Conservation (phyloP, 2,113 vertebrate species). For the Seriola rivoliana region DNA sequence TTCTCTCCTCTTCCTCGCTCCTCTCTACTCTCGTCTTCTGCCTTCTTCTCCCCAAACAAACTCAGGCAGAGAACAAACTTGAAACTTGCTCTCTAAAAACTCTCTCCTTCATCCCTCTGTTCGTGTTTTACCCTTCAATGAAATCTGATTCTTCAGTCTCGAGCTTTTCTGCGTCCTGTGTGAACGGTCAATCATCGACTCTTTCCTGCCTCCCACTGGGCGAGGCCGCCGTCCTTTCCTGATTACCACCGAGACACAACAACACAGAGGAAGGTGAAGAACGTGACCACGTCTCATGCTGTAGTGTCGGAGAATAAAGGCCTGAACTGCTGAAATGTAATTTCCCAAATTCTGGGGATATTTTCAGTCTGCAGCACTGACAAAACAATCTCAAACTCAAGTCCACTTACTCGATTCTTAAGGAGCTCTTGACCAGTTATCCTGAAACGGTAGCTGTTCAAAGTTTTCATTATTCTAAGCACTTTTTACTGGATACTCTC, state of each 20-base stretch:
- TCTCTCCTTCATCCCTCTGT: background rate
- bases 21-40: background rate
- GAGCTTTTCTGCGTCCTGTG: background rate
- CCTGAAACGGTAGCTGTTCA: no score
- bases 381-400: no score
- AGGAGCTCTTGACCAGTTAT: no score
- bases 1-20: background rate
- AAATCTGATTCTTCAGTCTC: background rate
- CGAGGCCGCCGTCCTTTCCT: conserved; percentile 52
- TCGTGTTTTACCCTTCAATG: background rate
- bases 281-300: background rate
- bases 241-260: conserved; percentile 45
- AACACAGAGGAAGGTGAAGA: conserved; percentile 24
- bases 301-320: background rate
- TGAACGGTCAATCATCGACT: conserved; percentile 22
- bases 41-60: background rate
- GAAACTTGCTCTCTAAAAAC: background rate
- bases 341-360: background rate
- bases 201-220: conserved; percentile 52
- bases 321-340: background rate
- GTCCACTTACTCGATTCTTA: no score
- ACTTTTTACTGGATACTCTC: no score
- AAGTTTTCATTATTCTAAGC: no score
- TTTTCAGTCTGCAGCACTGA: background rate
- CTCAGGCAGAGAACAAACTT: background rate